Evolutionary conservation across 2,113 vertebrate species (phyloP).

Genomic region (Trinectes maculatus): DNA sequence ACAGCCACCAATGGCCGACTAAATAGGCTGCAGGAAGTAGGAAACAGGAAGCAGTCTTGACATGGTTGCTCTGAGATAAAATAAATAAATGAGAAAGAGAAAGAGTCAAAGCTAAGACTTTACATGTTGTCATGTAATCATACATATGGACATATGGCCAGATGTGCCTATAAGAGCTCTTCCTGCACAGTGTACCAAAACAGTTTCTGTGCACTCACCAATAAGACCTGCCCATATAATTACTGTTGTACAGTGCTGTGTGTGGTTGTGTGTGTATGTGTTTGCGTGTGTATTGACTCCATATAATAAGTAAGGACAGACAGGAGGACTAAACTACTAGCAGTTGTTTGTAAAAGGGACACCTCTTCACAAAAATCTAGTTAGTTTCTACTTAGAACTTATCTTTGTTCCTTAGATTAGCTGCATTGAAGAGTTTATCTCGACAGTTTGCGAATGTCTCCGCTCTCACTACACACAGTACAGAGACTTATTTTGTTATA

Average conservation of each 20-base stretch:
- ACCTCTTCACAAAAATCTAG: neutral
- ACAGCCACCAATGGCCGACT: no score
- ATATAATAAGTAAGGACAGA: constrained; percentile 39
- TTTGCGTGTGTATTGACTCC: constrained; percentile 8
- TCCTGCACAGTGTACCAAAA: constrained; percentile 23
- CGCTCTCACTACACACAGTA: no score
- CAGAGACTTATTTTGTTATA: no score
- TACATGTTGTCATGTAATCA: constrained; percentile 45
- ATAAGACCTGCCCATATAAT: constrained; percentile 49
- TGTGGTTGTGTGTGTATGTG: constrained; percentile 18
- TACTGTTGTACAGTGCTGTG: constrained; percentile 26
- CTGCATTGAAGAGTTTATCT: no score
- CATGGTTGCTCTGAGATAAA: no score
- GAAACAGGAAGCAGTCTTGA: no score
- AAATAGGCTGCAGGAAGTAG: no score
- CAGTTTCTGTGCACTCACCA: constrained; percentile 33
- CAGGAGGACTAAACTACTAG: neutral
- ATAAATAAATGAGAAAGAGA: neutral
- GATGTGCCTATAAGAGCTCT: no score
- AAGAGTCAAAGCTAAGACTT: constrained; percentile 7
- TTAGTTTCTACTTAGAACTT: neutral
- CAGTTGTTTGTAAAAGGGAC: no score
- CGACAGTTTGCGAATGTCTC: no score
- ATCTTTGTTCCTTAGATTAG: no score
- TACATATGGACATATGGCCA: no score